phyloP scores from a whole-genome alignment of 2,113 vertebrate species.

The Muntiacus muntjak region DNA sequence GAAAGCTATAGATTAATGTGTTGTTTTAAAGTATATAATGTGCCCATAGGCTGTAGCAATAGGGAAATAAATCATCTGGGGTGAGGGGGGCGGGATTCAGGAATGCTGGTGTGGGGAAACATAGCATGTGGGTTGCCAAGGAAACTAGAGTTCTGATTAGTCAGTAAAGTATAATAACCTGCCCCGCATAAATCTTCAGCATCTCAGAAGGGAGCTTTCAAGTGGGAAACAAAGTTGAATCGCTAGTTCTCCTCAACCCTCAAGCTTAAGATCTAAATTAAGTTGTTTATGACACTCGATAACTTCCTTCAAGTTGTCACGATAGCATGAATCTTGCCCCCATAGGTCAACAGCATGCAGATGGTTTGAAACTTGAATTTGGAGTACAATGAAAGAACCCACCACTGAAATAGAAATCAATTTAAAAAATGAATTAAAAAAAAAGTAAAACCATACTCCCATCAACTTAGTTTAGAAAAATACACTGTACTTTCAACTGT shows the following conservation, averaged over 20 bases:
- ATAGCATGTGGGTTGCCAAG: slow-evolving; percentile 18
- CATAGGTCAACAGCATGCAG: not conserved
- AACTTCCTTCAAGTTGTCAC: not conserved
- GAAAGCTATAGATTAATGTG: slow-evolving; percentile 48
- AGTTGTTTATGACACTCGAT: not conserved
- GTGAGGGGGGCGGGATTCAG: not conserved
- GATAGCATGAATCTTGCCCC: not conserved
- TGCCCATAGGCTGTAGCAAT: slow-evolving; percentile 6
- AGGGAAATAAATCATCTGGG: slow-evolving; percentile 53
- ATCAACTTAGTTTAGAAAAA: not conserved
- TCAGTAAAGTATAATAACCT: not conserved
- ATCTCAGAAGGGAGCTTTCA: not conserved
- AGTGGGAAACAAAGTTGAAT: not conserved
- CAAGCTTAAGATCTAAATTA: not conserved
- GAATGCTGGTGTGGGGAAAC: slow-evolving; percentile 3
- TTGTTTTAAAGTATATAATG: slow-evolving; percentile 54
- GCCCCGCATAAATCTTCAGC: slow-evolving; percentile 4
- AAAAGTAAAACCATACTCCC: not conserved
- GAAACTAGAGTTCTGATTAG: not conserved
- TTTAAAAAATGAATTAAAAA: not conserved
- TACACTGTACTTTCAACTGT: not conserved
- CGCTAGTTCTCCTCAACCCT: not conserved
- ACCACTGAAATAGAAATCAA: not conserved
- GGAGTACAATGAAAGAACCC: not conserved
- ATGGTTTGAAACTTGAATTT: not conserved